Conservation (phyloP, 2,797 vertebrate genomes). For the Labroides dimidiatus region DNA sequence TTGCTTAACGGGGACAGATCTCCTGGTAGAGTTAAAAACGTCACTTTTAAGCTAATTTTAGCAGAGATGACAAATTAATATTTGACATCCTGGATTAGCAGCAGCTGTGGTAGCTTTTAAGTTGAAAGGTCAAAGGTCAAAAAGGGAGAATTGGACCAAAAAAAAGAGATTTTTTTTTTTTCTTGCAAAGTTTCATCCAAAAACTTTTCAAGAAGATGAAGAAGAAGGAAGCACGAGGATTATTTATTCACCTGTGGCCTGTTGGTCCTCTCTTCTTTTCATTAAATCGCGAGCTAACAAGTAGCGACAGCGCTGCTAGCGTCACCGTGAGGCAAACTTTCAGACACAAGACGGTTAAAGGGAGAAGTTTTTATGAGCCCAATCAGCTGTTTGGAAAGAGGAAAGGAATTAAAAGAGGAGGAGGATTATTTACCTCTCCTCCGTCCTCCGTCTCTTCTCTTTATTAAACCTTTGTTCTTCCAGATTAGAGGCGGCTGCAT, state of each 20-base stretch:
- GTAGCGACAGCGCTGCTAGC: too few relatives aligned
- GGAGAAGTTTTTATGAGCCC: not conserved
- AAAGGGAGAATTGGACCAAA: too few relatives aligned
- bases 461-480: slow-evolving; percentile 77
- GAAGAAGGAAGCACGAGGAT: too few relatives aligned
- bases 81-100: not conserved
- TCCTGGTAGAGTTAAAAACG: slow-evolving; percentile 33
- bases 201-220: too few relatives aligned
- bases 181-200: too few relatives aligned
- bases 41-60: slow-evolving; percentile 29
- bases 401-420: slow-evolving; percentile 1
- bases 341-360: not conserved
- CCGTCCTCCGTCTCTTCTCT: slow-evolving; percentile 60
- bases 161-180: too few relatives aligned
- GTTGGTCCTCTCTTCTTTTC: too few relatives aligned
- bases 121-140: slow-evolving; percentile 18
- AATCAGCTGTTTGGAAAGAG: not conserved
- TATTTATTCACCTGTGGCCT: too few relatives aligned
- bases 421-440: slow-evolving; percentile 41
- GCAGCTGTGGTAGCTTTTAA: not conserved
- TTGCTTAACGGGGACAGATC: slow-evolving; percentile 54
- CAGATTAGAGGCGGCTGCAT: slow-evolving; percentile 68
- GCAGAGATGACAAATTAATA: not conserved
- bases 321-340: not conserved
- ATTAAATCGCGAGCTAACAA: too few relatives aligned